Evolutionary conservation across 2,113 vertebrate species (phyloP), one percentile per base, ranked within the genome.

Genomic region (Alosa alosa): DNA sequence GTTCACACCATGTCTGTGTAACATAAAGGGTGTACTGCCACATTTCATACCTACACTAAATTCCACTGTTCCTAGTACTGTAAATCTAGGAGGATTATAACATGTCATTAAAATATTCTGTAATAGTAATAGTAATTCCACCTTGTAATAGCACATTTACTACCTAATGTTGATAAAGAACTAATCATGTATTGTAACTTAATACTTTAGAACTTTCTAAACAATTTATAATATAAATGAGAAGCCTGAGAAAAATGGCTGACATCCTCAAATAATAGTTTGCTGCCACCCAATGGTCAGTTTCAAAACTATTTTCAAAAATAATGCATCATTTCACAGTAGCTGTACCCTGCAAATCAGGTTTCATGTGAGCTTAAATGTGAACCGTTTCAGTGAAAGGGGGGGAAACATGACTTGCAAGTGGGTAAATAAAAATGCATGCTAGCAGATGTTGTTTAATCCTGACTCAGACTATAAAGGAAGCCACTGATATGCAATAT

Each of bases 401-500:
- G 87, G 84, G 49, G 49, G 4, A 87, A 92, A 90, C 20, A 86
- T 92, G 90, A 92, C 89, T 89, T 90, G 88, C 86, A 90, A 91
- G 82, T 55, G 91, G 84, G 90, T 91, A 89, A 91, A 85, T 85
- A 93, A 90, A 92, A 94, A 92, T 91, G 94, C 95, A 96, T 96
- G 95, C 95, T 93, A 93, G 93, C 92, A 93, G 92, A 94, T 92
- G 84, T 83, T 90, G 86, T 93, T 93, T 93, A 93, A 93, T 91
- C 84, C 87, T 90, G 92, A 92, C 92, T 75, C 81, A 81, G 89
- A 89, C 89, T 91, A 88, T 85, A 91, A 90, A 91, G 92, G 93
- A 93, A 93, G 93, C 91, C 92, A 94, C 89, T 86, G 89, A 94
- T 93, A 94, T 94, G 92, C 91, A 93, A 94, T 94, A 93, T 92